Conservation (phyloP, 2,797 vertebrate species). For the Ficedula albicollis region DNA sequence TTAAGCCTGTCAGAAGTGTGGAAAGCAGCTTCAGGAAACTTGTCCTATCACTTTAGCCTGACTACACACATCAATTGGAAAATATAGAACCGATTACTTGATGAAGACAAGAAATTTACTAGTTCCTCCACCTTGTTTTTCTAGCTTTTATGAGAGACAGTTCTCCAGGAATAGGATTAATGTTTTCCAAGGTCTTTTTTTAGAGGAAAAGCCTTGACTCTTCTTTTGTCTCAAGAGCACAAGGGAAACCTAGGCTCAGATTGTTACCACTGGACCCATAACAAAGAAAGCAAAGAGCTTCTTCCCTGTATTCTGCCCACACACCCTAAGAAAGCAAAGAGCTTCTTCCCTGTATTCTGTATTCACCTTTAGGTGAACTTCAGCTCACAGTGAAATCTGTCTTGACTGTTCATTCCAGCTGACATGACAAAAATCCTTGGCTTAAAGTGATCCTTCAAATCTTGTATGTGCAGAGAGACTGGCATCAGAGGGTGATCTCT, state of each 20-base stretch:
- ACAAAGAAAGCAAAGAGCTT: neutral
- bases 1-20: neutral
- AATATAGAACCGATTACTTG: neutral
- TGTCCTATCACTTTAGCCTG: neutral
- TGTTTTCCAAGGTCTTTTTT: neutral
- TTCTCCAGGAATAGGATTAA: neutral
- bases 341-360: neutral
- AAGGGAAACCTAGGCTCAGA: neutral
- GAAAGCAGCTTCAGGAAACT: neutral
- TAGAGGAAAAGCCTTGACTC: neutral
- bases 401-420: neutral
- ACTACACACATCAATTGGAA: neutral
- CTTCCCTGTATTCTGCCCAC: neutral
- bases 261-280: neutral
- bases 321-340: neutral
- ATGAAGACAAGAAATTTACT: neutral
- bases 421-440: neutral
- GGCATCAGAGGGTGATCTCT: neutral
- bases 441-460: neutral
- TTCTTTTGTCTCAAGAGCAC: neutral
- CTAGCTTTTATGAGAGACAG: neutral
- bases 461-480: neutral
- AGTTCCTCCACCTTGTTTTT: neutral
- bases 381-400: neutral
- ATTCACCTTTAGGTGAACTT: neutral